These are phyloP conservation scores for Hypsibius dujardini DNA, from an alignment of 1,140 invertebrate genomes.

Conservation along the genomic window DNA sequence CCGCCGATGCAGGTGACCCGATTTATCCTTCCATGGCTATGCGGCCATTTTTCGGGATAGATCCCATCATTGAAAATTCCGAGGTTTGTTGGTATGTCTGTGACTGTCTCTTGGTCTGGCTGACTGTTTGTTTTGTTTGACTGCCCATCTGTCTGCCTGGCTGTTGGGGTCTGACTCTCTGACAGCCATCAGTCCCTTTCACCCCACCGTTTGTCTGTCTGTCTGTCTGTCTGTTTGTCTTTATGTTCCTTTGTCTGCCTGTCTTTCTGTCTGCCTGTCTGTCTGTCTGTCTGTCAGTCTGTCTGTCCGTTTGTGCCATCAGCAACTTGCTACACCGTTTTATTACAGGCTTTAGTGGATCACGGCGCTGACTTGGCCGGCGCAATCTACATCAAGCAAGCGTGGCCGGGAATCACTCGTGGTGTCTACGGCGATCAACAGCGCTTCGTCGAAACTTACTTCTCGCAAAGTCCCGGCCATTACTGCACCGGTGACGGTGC, in stretches of 20 bases:
- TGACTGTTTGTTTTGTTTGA: constrained; percentile 21
- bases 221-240: too few relatives aligned
- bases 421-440: constrained; percentile 37
- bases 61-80: constrained; percentile 34
- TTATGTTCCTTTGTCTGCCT: too few relatives aligned
- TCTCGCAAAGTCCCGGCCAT: constrained; percentile 31
- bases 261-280: too few relatives aligned
- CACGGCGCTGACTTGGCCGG: constrained; percentile 28
- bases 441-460: constrained; percentile 36
- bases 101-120: constrained; percentile 14
- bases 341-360: constrained; percentile 21
- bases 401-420: constrained; percentile 38
- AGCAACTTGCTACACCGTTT: too few relatives aligned
- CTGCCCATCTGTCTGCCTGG: neutral
- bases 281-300: too few relatives aligned
- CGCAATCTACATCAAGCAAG: constrained; percentile 32
- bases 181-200: too few relatives aligned
- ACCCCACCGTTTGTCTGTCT: too few relatives aligned
- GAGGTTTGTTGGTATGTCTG: constrained; percentile 24
- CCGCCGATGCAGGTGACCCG: constrained; percentile 32
- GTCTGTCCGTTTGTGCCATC: too few relatives aligned
- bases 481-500: constrained; percentile 39
- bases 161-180: too few relatives aligned
- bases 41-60: constrained; percentile 39
- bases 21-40: constrained; percentile 37